Base-by-base conservation (phyloP, 2,888 invertebrate species). In the Hecatera dysodea region DNA sequence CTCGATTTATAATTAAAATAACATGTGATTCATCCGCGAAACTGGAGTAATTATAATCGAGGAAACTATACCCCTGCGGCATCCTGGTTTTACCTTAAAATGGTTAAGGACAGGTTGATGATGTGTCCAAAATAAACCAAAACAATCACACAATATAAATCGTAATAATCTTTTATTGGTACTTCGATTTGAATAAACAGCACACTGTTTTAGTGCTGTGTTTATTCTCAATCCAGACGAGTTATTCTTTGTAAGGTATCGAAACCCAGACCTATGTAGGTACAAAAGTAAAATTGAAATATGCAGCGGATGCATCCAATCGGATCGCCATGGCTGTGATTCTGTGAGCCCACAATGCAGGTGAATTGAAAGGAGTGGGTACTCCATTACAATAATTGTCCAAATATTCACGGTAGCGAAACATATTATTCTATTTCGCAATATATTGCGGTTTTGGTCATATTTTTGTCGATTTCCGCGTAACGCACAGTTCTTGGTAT, bases 281-380 rank as follows among this genome's bases (percentile, higher is more conserved):
- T 74, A 62, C 17, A 11, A 55, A 67, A 65, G 67, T 77, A 70
- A 62, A 42, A 67, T 76, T 67, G 33, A 56, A 56, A 46, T 64
- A 15, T 67, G 50, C 55, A 63, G 56, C 85, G 80, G 76, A 83
- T 76, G 68, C 60, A 29, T 29, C 67, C 74, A 82, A 79, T 82
- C 83, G 64, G 67, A 71, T 73, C 42, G 69, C 42, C 67, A 59
- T 52, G 46, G 55, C 17, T 48, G 59, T 39, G 55, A 62, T 57
- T 27, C 48, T 53, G 61, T 44, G 50, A 24, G 63, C 44, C 46
- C 33, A 57, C 72, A 50, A 69, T 44, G 46, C 63, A 67, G 44
- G 52, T 52, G 78, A 36, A 61, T 64, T 78, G 55, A 64, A 52
- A 19, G 17, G 42, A 33, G 15, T n/a, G n/a, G n/a, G n/a, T 44